A percentile compares a stretch with the other conserved stretches of the same genome.
Evolutionary conservation across 2,797 vertebrate genomes (phyloP).

Genomic region (Glossophaga mutica): DNA sequence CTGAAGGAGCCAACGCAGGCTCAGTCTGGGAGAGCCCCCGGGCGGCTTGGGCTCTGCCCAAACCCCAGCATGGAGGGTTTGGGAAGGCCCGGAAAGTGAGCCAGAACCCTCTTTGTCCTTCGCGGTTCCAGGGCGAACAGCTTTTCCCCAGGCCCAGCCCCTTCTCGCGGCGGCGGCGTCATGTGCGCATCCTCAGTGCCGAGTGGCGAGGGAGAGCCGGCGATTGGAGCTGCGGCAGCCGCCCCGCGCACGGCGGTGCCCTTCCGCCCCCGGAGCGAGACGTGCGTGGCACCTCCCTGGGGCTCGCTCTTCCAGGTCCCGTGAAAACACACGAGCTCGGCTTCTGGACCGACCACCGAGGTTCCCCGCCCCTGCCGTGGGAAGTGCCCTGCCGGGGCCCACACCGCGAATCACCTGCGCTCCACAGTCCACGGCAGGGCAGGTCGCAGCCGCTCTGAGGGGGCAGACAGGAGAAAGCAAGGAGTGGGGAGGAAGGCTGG

Average conservation of each 20-base stretch:
- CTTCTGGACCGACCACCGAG: slow-evolving; percentile 19
- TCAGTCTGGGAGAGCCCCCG: neutral
- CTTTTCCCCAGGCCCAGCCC: neutral
- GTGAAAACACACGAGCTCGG: neutral
- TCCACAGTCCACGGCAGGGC: neutral
- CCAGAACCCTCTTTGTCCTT: neutral
- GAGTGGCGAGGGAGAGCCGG: neutral
- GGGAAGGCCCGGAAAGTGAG: neutral
- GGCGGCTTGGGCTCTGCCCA: neutral
- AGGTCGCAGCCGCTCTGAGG: neutral
- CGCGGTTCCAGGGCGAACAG: neutral
- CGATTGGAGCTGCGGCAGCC: neutral
- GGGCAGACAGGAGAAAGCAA: neutral
- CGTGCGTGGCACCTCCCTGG: slow-evolving; percentile 55
- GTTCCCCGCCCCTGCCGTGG: neutral
- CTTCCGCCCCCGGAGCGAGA: slow-evolving; percentile 28
- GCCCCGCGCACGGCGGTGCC: neutral
- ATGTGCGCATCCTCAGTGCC: neutral
- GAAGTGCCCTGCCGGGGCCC: neutral
- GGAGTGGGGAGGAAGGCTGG: neutral
- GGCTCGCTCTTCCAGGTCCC: neutral
- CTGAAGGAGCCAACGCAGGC: neutral
- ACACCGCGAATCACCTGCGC: slow-evolving; percentile 1
- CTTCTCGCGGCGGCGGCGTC: neutral
- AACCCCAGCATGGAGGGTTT: neutral